Conservation (phyloP, 1,140 invertebrate species). For the Anastrepha ludens region DNA sequence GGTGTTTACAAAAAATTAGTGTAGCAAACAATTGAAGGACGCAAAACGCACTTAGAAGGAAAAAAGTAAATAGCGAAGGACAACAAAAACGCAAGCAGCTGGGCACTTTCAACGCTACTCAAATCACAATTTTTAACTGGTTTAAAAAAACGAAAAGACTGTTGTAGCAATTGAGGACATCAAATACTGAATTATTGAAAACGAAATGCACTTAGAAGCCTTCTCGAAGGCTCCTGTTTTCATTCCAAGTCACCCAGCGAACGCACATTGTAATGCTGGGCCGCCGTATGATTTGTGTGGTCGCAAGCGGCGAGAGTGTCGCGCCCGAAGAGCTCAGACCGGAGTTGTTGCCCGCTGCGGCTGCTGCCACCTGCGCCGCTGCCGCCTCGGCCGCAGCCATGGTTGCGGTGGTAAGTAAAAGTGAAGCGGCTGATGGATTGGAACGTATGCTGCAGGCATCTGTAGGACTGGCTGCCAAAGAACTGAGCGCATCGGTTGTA, state of each 20-base stretch:
- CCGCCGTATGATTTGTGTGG: constrained; percentile 71
- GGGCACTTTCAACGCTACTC: neutral
- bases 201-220: neutral
- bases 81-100: neutral
- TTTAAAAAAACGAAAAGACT: neutral
- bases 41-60: neutral
- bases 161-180: neutral
- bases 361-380: constrained; percentile 60
- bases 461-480: constrained; percentile 71
- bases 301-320: constrained; percentile 71
- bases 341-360: constrained; percentile 41
- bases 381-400: constrained; percentile 67
- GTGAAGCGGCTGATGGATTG: constrained; percentile 71
- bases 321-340: constrained; percentile 60
- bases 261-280: constrained; percentile 74
- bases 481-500: constrained; percentile 64
- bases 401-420: constrained; percentile 68
- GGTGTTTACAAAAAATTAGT: neutral
- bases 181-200: neutral
- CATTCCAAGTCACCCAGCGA: constrained; percentile 12
- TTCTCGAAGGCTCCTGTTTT: neutral
- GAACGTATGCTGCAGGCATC: constrained; percentile 73
- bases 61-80: neutral
- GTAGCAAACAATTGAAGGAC: neutral
- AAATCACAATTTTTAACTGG: neutral